Evolutionary conservation across 2,888 invertebrate species (phyloP), one percentile per base, ranked within the genome.

Genomic region (Drosophila tanythrix): DNA sequence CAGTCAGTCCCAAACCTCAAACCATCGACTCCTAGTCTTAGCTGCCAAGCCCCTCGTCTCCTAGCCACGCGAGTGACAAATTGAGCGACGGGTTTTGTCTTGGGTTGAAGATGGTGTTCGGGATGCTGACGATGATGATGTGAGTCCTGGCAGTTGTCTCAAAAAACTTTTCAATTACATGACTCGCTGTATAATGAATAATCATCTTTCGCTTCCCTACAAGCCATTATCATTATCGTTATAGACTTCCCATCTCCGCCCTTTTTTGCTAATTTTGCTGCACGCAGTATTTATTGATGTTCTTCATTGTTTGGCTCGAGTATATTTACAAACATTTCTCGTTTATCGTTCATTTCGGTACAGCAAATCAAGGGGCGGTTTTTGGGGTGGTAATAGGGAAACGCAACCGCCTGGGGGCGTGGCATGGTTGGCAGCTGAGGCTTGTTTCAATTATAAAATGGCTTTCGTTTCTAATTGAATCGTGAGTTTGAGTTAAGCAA

Each of bases 381-480:
- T 50, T 15, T 27, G 38, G 35, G 50, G 5, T 27, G 29, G 35
- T 29, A 15, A 3, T 31, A 2, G 31, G 29, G 40, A 57, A 15
- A 21, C 25, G 25, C 13, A 36, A n/a, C 0, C 27, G 65, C 64
- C 59, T 43, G 15, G n/a, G 51, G 58, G 65, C 57, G 62, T 46
- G 60, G 60, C 38, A 7, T 66, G 63, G 61, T 69, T 55, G 57
- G 43, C 60, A 72, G 40, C 66, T 31, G 10, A 50, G 27, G 68
- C 69, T 75, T 70, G 81, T 83, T 90, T 90, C 88, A 91, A 88
- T 91, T 90, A 90, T 83, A 90, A 90, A 91, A 91, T 90, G 90
- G 91, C 91, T 90, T 91, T 91, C 79, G 83, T 76, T 88, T 81
- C 82, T 85, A 90, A 90, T 91, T 88, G 89, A 90, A 90, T 84